Percentiles rank a stretch among this genome's conserved stretches.
Evolutionary conservation across 2,888 invertebrate genomes (phyloP).

Genomic region (Diogma glabrata): DNA sequence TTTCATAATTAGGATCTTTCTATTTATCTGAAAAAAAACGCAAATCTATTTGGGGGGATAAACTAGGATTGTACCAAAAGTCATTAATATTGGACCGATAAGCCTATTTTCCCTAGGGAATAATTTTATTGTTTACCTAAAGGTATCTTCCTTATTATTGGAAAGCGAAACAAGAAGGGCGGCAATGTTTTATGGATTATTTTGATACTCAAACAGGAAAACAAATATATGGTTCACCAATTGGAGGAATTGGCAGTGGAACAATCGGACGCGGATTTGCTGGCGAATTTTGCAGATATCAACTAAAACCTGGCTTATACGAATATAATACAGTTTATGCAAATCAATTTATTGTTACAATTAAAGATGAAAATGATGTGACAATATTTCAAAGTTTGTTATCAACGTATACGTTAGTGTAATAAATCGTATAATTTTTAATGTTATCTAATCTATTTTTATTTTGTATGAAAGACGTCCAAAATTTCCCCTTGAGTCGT

Average conservation of each 20-base stretch:
- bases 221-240: slow-evolving; percentile 80
- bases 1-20: no score
- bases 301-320: slow-evolving; percentile 79
- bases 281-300: slow-evolving; percentile 88
- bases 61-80: no score
- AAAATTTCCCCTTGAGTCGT: slow-evolving; percentile 46
- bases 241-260: slow-evolving; percentile 66
- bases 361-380: slow-evolving; percentile 52
- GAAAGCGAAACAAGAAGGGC: slow-evolving; percentile 48
- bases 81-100: no score
- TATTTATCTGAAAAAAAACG: no score
- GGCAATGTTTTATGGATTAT: slow-evolving; percentile 70
- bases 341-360: slow-evolving; percentile 84
- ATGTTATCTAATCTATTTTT: no score
- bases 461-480: slow-evolving; percentile 44
- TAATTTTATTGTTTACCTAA: no score
- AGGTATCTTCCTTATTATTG: slow-evolving; percentile 65
- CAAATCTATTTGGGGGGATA: no score
- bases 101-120: no score
- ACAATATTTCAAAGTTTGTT: slow-evolving; percentile 70
- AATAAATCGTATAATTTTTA: neutral
- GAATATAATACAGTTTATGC: slow-evolving; percentile 72
- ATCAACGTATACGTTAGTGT: slow-evolving; percentile 59
- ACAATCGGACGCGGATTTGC: slow-evolving; percentile 79
- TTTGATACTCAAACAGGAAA: slow-evolving; percentile 56